phyloP scores from a whole-genome alignment of 2,888 invertebrate genomes.

The Megalurothrips usitatus region DNA sequence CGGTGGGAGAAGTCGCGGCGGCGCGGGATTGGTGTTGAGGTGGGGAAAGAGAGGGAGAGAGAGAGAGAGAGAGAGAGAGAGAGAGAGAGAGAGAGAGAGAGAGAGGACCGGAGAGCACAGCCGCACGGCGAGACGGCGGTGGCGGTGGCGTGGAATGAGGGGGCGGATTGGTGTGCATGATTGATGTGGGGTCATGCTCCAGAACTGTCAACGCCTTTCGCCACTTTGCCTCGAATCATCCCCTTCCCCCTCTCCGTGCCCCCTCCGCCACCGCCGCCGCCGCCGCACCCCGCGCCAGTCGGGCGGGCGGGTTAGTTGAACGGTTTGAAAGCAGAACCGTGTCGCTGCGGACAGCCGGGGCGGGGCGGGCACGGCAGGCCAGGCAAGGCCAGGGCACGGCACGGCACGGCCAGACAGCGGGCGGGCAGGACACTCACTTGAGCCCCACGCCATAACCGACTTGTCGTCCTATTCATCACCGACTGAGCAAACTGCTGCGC shows the following conservation, averaged over 20 bases:
- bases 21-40: too few relatives aligned
- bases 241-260: neutral
- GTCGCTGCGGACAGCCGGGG: neutral
- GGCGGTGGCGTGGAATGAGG: neutral
- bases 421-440: neutral
- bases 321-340: slow-evolving; percentile 17
- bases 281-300: too few relatives aligned
- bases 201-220: slow-evolving; percentile 2
- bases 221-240: slow-evolving; percentile 15
- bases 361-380: neutral
- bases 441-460: neutral
- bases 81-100: too few relatives aligned
- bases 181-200: slow-evolving; percentile 11
- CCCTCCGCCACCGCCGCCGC: too few relatives aligned
- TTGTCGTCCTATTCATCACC: slow-evolving; percentile 4
- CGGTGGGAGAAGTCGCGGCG: too few relatives aligned
- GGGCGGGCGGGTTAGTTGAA: neutral
- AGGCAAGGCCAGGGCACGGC: too few relatives aligned
- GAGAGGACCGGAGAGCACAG: too few relatives aligned
- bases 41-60: too few relatives aligned
- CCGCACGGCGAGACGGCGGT: neutral
- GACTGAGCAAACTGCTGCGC: neutral
- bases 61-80: too few relatives aligned
- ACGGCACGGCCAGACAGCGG: too few relatives aligned
- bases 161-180: slow-evolving; percentile 6